Evolutionary conservation across 1,140 invertebrate genomes (phyloP), one percentile per base, ranked within the genome.

Genomic region (Drosophila jambulina): DNA sequence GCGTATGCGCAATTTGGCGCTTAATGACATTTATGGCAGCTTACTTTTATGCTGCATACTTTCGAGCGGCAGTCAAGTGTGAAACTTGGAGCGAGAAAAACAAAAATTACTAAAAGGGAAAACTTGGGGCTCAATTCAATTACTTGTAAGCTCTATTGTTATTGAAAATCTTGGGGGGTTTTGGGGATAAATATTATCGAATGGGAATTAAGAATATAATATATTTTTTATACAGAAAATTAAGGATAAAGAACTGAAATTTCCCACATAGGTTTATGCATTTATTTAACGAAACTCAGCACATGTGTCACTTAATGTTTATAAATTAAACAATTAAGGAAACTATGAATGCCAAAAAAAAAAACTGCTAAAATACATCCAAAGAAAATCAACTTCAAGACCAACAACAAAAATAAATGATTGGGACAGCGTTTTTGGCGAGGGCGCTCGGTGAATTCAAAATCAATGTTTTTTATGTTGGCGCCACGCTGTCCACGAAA

Each of bases 391-490:
- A 32, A 19, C 23, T n/a, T 17, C 13, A 46, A 25, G 32, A 43
- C 10, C 4, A 12, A 25, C 34, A 34, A 40, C 42, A 71, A 46
- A 40, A 59, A 56, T 38, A 43, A 71, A 72, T 70, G 34, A 71
- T 71, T 71, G 25, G 43, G 29, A 43, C 27, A 57, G 38, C 34
- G 51, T 78, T 77, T 72, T 42, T 49, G 60, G 59, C 51, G 59
- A 54, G 58, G 77, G 43, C 60, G 53, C 68, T 64, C 63, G 69
- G 67, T 40, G 78, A 76, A 91, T 82, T 85, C 46, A 71, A 74
- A 90, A 86, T 80, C 68, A 80, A 79, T 79, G 68, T 90, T 90
- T 78, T 90, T 82, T 91, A 91, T 90, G 76, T 82, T 91, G 85
- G 85, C 85, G 85, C 86, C 85, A 78, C 61, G 36, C 61, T 76